Base-by-base conservation (phyloP, 35 echinoderm and acorn worm genomes). In the Apostichopus japonicus region DNA sequence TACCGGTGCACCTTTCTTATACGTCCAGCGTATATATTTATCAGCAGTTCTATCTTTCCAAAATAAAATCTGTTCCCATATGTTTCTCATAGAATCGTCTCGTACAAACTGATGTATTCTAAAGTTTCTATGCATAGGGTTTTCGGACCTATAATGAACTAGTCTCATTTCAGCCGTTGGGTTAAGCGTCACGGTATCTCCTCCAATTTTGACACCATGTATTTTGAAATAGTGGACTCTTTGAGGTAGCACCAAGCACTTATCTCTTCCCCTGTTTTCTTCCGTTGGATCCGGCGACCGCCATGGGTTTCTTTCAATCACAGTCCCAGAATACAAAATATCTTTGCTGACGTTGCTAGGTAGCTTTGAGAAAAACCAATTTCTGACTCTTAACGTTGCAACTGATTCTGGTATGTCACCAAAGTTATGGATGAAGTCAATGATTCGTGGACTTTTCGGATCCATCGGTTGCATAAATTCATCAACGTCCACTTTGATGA, bases 201-300 rank as follows among this genome's bases (percentile, higher is more conserved):
- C 94, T 56, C 96, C 96, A 7, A 98, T 62, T 87, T 98, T 98
- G 4, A 98, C 91, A 15, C 92, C 94, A 72, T 98, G 96, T 10
- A 98, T 98, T 83, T 98, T 98, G 77, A 90, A 98, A 86, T 98
- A 95, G 82, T 98, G 96, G 2, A 98, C 91, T 23, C 87, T 90
- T 21, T 91, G 76, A 56, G 96, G 96, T 0, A 93, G 92, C 27
- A 92, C 86, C 77, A 98, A 93, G 90, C 96, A 96, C 72, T 98
- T 98, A 77, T 95, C 94, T 4, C 94, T 90, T 2, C 96, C 96
- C 23, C 92, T 83, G 59, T 93, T 95, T 24, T 95, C 94, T 24
- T 84, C 27, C 17, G 94, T 96, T 14, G 96, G 94, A 61, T 90
- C 78, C 10, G 92, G 92, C 7, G 65, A 77, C 15, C 96, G 76